Conservation (phyloP, 2,113 vertebrate species). For the Gopherus flavomarginatus region DNA sequence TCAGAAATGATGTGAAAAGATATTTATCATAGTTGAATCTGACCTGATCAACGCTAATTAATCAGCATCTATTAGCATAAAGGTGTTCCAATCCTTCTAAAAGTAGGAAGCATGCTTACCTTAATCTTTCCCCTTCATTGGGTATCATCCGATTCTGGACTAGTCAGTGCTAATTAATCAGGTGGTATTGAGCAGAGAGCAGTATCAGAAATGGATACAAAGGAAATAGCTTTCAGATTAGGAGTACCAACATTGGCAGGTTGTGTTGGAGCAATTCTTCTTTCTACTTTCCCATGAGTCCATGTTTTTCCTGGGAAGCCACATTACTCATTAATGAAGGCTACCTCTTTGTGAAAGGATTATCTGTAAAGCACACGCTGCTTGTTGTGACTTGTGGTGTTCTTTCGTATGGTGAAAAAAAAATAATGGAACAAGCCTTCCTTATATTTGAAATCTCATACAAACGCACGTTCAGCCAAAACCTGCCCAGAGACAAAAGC, state of each 20-base stretch:
- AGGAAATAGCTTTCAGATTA: background rate
- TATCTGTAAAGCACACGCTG: background rate
- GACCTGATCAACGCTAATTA: background rate
- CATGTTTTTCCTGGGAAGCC: fast-evolving
- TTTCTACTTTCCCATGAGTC: background rate
- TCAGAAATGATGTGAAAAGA: background rate
- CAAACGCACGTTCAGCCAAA: background rate
- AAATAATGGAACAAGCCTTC: background rate
- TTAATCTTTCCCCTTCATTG: background rate
- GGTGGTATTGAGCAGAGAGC: background rate
- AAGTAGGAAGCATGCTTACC: background rate
- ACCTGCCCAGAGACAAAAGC: background rate
- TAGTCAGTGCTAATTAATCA: background rate
- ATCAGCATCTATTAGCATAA: background rate
- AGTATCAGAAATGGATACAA: background rate
- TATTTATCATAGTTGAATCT: background rate
- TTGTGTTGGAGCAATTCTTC: background rate
- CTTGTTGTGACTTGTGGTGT: background rate
- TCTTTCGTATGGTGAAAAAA: background rate
- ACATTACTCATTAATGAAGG: background rate
- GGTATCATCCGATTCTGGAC: background rate
- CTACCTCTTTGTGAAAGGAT: background rate
- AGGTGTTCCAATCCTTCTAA: background rate
- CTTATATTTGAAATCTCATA: background rate
- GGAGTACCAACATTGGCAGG: background rate